Percentiles rank a stretch among this genome's conserved stretches.
Conservation (phyloP, 2,888 invertebrate genomes). For the Mellilla xanthometata region DNA sequence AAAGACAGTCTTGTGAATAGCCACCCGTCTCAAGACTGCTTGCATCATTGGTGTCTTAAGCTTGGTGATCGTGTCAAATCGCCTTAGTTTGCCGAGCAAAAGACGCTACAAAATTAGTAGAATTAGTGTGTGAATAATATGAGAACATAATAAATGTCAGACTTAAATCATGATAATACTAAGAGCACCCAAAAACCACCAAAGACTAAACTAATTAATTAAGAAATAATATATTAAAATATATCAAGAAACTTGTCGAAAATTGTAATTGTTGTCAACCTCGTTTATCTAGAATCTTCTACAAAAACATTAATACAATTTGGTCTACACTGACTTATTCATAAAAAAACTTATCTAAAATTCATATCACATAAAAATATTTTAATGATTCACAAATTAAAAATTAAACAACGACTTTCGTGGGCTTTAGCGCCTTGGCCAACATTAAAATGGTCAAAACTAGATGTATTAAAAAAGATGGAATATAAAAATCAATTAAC, state of each 20-base stretch:
- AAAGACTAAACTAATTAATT: constrained; percentile 18
- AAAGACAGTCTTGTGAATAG: no score
- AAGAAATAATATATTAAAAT: constrained; percentile 17
- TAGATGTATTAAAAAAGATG: constrained; percentile 2
- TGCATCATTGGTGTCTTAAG: no score
- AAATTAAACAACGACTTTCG: constrained; percentile 6
- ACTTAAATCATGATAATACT: constrained; percentile 8
- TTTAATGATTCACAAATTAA: constrained; percentile 10
- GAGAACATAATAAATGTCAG: no score
- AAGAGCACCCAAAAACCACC: constrained; percentile 3
- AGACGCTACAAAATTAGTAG: no score
- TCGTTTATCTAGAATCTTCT: constrained; percentile 5
- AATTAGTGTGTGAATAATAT: no score
- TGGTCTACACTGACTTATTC: constrained; percentile 7
- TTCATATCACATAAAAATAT: constrained; percentile 18
- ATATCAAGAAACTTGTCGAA: constrained; percentile 10
- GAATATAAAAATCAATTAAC: constrained; percentile 3
- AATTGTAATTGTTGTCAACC: background rate
- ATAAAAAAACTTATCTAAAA: constrained; percentile 11
- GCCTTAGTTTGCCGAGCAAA: no score
- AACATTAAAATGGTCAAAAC: constrained; percentile 4
- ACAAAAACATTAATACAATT: constrained; percentile 3
- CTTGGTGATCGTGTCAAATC: no score
- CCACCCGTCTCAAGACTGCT: no score
- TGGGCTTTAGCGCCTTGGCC: constrained; percentile 11